Evolutionary conservation across 2,113 vertebrate species (phyloP), one percentile per base, ranked within the genome.

Genomic region (Motacilla tschutschensis): DNA sequence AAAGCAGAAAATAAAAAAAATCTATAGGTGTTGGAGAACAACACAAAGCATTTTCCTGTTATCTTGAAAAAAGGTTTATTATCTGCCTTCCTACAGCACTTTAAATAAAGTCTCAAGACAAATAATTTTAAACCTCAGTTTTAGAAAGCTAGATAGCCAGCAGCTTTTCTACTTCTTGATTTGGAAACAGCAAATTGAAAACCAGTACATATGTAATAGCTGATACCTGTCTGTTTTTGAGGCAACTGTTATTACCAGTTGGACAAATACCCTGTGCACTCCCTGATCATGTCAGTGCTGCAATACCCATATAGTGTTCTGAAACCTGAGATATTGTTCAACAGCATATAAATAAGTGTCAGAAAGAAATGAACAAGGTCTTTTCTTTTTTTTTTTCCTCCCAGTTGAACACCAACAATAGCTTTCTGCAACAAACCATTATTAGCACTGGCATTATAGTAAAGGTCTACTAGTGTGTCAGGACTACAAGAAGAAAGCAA

Each of bases 171-270:
- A 41, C 43, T 58, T 67, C 18, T 54, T 51, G 12, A 50, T 83
- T 80, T 62, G 55, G n/a, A 88, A 86, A 76, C 6, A 81, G 29
- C 31, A 84, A 53, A 86, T 5, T 91, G 63, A 83, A 78, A 91
- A 83, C 2, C 9, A 29, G 40, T 57, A n/a, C 31, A 36, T 36
- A 36, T 14, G 22, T 40, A 79, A 72, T 10, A 66, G 44, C 47
- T 82, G 63, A 35, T 38, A 69, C 26, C 75, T 86, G 24, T 14
- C 46, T 38, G 22, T 8, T 78, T 90, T 65, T 65, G 59, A 88
- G n/a, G 70, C 29, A 83, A 78, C 9, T n/a, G 25, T 59, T 41
- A 59, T n/a, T 21, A 70, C 9, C 44, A 77, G 38, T n/a, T 51
- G 29, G 47, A 74, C 21, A 73, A 51, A 51, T n/a, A 62, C 12